Conservation (phyloP, 2,888 invertebrate species). For the Diaphora mendica region DNA sequence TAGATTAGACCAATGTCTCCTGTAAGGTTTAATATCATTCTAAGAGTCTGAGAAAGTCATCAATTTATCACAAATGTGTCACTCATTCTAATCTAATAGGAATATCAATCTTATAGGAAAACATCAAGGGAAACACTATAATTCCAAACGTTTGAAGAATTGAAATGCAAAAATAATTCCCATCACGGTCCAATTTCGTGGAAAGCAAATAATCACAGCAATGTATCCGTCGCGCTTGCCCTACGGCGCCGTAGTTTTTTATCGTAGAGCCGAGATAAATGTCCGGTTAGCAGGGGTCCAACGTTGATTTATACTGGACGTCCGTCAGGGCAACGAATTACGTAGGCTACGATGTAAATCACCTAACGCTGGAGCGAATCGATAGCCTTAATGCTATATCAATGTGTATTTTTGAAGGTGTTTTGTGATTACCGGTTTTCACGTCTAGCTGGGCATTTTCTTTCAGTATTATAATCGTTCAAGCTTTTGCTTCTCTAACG, state of each 20-base stretch:
- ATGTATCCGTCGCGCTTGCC: constrained; percentile 58
- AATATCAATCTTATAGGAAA: background rate
- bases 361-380: constrained; percentile 72
- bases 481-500: background rate
- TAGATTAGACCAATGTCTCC: background rate
- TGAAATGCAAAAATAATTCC: constrained; percentile 12
- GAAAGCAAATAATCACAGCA: constrained; percentile 56
- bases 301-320: constrained; percentile 83
- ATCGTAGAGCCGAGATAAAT: constrained; percentile 79
- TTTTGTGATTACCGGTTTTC: constrained; percentile 11
- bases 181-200: constrained; percentile 50
- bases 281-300: constrained; percentile 84
- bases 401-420: constrained; percentile 47
- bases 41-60: background rate
- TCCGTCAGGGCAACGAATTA: constrained; percentile 84
- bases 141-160: constrained; percentile 4
- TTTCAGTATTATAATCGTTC: background rate
- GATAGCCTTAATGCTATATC: constrained; percentile 72
- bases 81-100: background rate
- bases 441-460: background rate
- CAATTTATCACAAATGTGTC: background rate
- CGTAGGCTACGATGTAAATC: constrained; percentile 82
- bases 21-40: background rate
- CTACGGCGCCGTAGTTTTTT: constrained; percentile 72
- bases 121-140: background rate